Percentiles rank a stretch among this genome's conserved stretches.
phyloP scores from a whole-genome alignment of 2,888 invertebrate genomes.

The Eristalis arbustorum region DNA sequence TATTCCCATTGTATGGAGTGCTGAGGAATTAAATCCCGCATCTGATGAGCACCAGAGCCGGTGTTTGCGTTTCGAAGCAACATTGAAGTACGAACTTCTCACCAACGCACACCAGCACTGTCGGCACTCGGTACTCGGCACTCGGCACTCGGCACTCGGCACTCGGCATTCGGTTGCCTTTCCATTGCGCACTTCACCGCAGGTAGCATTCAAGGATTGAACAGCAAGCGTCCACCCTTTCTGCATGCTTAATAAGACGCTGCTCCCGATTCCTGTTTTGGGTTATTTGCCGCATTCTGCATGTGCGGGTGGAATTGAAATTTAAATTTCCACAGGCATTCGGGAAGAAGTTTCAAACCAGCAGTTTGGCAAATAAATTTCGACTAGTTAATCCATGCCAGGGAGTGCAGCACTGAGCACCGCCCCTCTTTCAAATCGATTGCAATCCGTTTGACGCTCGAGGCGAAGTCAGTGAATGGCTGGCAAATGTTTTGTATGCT shows the following conservation, averaged over 20 bases:
- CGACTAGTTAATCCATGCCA: not conserved
- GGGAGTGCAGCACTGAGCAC: too few relatives aligned
- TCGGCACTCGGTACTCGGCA: too few relatives aligned
- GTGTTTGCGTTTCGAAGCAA: not conserved
- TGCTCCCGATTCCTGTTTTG: slow-evolving; percentile 46
- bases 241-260: slow-evolving; percentile 46
- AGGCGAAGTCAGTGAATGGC: too few relatives aligned
- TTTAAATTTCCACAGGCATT: slow-evolving; percentile 31
- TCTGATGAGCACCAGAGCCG: not conserved
- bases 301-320: slow-evolving; percentile 40
- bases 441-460: too few relatives aligned
- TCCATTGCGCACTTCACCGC: slow-evolving; percentile 11
- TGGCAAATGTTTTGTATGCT: too few relatives aligned
- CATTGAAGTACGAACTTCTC: not conserved
- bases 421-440: too few relatives aligned
- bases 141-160: too few relatives aligned
- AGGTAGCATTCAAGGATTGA: slow-evolving; percentile 44
- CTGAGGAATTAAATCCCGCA: slow-evolving; percentile 36
- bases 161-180: too few relatives aligned
- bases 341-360: slow-evolving; percentile 13
- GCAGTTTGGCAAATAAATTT: slow-evolving; percentile 29
- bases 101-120: too few relatives aligned
- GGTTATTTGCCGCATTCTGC: slow-evolving; percentile 33
- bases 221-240: slow-evolving; percentile 37
- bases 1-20: slow-evolving; percentile 26